These are phyloP conservation scores for Diplodus puntazzo DNA, from an alignment of 2,797 vertebrate species.

Conservation along the genomic window DNA sequence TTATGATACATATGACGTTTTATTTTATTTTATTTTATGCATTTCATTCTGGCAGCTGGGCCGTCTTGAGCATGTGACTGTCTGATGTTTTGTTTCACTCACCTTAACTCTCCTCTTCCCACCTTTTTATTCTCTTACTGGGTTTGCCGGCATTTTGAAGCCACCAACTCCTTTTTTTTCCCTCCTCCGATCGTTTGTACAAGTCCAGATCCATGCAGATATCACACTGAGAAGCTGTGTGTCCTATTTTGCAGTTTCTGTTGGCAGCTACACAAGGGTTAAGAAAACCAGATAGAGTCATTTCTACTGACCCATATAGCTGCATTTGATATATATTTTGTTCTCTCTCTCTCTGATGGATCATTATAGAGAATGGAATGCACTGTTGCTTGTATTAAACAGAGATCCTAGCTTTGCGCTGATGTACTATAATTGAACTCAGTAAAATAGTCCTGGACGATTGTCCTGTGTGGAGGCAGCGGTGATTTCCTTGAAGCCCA, in stretches of 20 bases:
- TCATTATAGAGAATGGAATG: slow-evolving; percentile 38
- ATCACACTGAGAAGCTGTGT: neutral
- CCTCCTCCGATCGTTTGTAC: neutral
- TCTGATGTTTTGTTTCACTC: neutral
- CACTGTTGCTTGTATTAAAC: slow-evolving; percentile 39
- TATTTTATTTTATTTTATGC: too few species aligned
- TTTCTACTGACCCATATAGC: slow-evolving; percentile 36
- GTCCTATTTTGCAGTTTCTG: neutral
- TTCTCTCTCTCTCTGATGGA: slow-evolving; percentile 18
- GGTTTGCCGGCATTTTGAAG: neutral
- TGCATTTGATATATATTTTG: slow-evolving; percentile 35
- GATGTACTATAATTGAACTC: slow-evolving; percentile 49
- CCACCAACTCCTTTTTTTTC: neutral
- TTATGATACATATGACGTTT: too few species aligned
- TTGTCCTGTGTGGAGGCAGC: slow-evolving; percentile 50
- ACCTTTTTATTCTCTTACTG: neutral
- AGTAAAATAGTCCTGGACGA: slow-evolving; percentile 39
- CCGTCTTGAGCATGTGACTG: neutral
- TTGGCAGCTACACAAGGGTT: slow-evolving; percentile 10
- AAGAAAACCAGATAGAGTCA: slow-evolving; percentile 22
- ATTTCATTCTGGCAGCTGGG: too few species aligned
- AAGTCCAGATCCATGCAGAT: neutral
- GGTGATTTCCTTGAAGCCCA: slow-evolving; percentile 67
- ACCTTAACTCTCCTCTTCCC: neutral
- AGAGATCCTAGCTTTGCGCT: slow-evolving; percentile 25